A percentile compares a stretch with the other conserved stretches of the same genome.
phyloP scores from a whole-genome alignment of 2,888 invertebrate genomes.

The Drosophila paranaensis region DNA sequence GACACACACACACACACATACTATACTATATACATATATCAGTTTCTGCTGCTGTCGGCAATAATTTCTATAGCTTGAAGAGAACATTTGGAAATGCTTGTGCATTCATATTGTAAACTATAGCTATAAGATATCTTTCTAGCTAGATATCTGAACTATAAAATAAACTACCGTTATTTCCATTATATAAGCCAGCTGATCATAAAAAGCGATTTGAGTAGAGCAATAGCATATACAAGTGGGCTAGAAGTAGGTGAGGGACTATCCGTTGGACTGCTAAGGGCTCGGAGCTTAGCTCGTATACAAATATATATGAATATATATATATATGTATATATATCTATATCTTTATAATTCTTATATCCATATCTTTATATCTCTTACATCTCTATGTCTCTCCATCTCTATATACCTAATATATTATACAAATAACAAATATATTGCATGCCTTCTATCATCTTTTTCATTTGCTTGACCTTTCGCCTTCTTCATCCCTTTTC shows the following conservation, averaged over 20 bases:
- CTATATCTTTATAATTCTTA: too few species aligned
- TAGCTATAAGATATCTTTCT: background rate
- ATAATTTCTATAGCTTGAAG: background rate
- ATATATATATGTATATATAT: too few species aligned
- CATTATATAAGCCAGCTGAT: background rate
- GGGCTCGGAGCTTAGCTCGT: too few species aligned
- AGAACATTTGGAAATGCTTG: background rate
- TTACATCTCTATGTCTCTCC: too few species aligned
- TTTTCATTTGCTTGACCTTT: background rate
- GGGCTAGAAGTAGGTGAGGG: background rate
- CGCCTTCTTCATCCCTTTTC: slow-evolving; percentile 11
- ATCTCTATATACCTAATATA: too few species aligned
- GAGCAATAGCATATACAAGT: too few species aligned
- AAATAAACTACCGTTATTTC: background rate
- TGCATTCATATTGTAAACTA: background rate
- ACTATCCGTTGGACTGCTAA: background rate
- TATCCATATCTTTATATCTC: too few species aligned
- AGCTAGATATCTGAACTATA: slow-evolving; percentile 1
- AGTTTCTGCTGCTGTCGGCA: background rate
- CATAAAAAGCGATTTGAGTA: background rate
- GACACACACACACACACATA: background rate
- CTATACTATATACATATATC: background rate
- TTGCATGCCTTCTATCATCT: too few species aligned
- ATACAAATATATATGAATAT: too few species aligned
- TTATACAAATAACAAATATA: too few species aligned